Evolutionary conservation across 2,888 invertebrate species (phyloP).

Genomic region (Nesidiocoris tenuis): DNA sequence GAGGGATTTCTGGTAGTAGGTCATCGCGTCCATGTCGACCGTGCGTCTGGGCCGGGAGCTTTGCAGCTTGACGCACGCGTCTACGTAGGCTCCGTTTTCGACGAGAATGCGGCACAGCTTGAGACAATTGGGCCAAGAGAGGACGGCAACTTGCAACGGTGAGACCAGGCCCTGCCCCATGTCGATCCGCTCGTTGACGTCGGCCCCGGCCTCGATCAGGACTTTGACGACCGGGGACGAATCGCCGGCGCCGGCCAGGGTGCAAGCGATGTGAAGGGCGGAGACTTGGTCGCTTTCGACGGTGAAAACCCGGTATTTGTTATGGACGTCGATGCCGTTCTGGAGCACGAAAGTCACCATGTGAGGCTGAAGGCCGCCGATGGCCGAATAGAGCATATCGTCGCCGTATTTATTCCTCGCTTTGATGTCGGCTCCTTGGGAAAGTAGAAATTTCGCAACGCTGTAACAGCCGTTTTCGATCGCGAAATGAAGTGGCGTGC

Average conservation of each 20-base stretch:
- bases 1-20: no score
- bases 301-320: background rate
- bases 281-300: background rate
- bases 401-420: background rate
- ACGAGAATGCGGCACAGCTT: background rate
- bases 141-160: background rate
- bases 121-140: background rate
- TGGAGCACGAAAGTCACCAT: background rate
- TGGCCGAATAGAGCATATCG: background rate
- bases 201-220: background rate
- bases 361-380: background rate
- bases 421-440: background rate
- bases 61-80: background rate
- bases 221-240: background rate
- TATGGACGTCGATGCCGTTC: background rate
- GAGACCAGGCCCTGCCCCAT: background rate
- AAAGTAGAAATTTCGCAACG: background rate
- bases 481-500: background rate
- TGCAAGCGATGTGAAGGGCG: background rate
- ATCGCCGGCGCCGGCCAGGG: background rate
- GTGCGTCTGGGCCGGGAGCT: background rate
- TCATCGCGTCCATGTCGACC: background rate
- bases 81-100: slow-evolving; percentile 13
- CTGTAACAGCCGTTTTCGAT: background rate
- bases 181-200: background rate